Evolutionary conservation across 2,888 invertebrate species (phyloP).

Genomic region (Listrodromus nycthemerus): DNA sequence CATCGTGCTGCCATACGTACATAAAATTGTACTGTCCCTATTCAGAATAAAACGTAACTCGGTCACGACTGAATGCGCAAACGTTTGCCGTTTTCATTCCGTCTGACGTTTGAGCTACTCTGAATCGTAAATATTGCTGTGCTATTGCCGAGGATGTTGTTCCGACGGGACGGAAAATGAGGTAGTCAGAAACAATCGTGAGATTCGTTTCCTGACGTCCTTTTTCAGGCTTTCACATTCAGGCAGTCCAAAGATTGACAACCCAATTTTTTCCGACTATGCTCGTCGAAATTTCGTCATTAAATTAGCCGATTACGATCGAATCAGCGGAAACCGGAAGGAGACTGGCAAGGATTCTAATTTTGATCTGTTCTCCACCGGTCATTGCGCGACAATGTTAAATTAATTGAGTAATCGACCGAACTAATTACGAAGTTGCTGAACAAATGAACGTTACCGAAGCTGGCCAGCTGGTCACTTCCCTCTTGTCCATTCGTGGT

Average conservation of each 20-base stretch:
- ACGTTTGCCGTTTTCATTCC: constrained; percentile 43
- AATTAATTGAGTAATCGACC: constrained; percentile 29
- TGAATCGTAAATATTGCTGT: constrained; percentile 27
- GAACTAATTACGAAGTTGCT: constrained; percentile 39
- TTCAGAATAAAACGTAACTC: constrained; percentile 51
- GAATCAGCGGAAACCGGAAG: too few species aligned
- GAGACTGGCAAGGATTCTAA: too few species aligned
- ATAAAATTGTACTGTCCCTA: constrained; percentile 32
- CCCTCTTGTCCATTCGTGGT: constrained; percentile 34
- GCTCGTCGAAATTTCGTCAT: too few species aligned
- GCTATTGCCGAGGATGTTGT: constrained; percentile 14
- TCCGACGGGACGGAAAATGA: constrained; percentile 33
- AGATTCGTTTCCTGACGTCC: not conserved
- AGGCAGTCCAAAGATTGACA: too few species aligned
- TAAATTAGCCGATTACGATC: too few species aligned
- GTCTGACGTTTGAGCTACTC: constrained; percentile 57
- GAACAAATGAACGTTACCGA: constrained; percentile 26
- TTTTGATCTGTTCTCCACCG: too few species aligned
- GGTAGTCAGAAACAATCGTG: constrained; percentile 35
- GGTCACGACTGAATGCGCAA: constrained; percentile 51
- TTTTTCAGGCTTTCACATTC: too few species aligned
- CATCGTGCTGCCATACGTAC: constrained; percentile 17
- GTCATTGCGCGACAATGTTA: not conserved
- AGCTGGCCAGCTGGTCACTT: not conserved
- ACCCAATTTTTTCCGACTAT: too few species aligned